A percentile compares a stretch with the other conserved stretches of the same genome.
These are phyloP conservation scores for Halocaridina rubra DNA, from an alignment of 2,888 invertebrate species.

Conservation along the genomic window DNA sequence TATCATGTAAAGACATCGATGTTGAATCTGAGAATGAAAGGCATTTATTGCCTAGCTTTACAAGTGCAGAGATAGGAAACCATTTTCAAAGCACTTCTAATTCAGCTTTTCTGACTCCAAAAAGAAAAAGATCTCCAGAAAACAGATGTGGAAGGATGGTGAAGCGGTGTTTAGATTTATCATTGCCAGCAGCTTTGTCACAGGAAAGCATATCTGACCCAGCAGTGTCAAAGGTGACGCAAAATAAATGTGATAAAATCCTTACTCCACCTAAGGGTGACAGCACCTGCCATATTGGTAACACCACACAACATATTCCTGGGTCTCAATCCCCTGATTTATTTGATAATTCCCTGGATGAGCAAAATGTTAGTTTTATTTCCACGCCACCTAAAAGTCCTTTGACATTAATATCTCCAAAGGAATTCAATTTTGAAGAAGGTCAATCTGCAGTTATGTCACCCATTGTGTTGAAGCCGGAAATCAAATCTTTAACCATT, in stretches of 20 bases:
- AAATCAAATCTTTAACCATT: too few species aligned
- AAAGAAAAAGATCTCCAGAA: background rate
- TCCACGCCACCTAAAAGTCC: background rate
- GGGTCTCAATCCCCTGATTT: conserved; percentile 37
- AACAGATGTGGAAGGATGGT: background rate
- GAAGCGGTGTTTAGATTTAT: background rate
- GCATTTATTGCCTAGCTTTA: background rate
- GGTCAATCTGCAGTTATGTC: too few species aligned
- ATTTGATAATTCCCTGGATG: conserved; percentile 8
- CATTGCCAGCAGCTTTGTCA: too few species aligned
- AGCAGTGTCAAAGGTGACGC: too few species aligned
- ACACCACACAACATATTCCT: background rate
- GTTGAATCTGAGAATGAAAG: background rate
- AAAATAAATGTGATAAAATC: too few species aligned
- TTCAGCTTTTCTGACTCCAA: background rate
- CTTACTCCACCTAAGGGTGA: background rate
- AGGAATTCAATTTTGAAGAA: too few species aligned
- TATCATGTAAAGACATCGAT: too few species aligned
- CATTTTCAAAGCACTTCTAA: background rate
- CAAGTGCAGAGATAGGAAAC: too few species aligned
- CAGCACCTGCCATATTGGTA: background rate
- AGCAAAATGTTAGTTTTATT: background rate
- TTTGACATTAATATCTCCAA: background rate
- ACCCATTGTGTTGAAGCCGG: too few species aligned
- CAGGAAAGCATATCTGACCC: too few species aligned